phyloP scores from a whole-genome alignment of 2,113 vertebrate genomes.

The Atlantisia rogersi region DNA sequence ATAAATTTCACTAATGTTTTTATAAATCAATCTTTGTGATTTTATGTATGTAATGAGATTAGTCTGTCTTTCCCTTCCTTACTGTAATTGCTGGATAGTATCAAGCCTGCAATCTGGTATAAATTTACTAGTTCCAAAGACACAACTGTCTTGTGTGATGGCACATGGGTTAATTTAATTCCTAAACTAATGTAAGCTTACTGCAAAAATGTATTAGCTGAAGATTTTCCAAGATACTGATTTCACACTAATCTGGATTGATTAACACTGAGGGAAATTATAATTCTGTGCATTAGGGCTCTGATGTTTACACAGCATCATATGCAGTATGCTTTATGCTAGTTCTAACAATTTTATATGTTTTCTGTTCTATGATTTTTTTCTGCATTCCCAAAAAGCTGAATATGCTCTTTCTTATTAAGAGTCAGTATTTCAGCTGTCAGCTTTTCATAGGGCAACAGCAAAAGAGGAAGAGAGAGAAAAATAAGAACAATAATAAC shows the following conservation, averaged over 20 bases:
- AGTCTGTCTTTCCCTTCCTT: neutral
- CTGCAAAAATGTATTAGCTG: neutral
- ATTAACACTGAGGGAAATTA: neutral
- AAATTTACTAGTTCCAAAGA: neutral
- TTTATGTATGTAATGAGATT: neutral
- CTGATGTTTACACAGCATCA: neutral
- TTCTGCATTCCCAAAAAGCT: neutral
- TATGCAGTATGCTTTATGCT: neutral
- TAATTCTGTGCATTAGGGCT: neutral
- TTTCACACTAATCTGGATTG: neutral
- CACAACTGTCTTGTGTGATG: neutral
- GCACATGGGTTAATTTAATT: neutral
- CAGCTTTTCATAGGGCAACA: neutral
- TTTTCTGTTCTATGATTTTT: neutral
- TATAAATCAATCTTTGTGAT: neutral
- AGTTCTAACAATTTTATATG: neutral
- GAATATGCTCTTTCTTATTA: neutral
- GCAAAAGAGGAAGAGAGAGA: neutral
- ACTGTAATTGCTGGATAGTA: neutral
- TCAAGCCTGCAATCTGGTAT: neutral
- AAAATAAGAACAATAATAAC: neutral
- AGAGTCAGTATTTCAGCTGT: conserved; percentile 5
- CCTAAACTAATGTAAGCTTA: neutral
- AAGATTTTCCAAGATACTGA: neutral
- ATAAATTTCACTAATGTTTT: neutral